A percentile compares a stretch with the other conserved stretches of the same genome.
phyloP scores from a whole-genome alignment of 2,113 vertebrate species.

The Ammodytes marinus region DNA sequence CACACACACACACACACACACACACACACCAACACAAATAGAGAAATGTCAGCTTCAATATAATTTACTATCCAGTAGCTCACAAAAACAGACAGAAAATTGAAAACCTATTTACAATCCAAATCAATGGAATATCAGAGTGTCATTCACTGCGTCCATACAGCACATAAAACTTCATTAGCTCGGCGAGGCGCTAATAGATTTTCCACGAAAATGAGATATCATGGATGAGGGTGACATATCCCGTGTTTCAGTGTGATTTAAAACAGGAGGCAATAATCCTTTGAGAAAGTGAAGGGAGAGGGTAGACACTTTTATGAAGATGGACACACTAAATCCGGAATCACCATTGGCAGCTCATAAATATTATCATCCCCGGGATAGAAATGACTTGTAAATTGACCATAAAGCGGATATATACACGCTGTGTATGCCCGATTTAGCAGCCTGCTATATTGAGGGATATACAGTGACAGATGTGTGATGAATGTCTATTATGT shows the following conservation, averaged over 20 bases:
- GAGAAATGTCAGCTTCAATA: constrained; percentile 77
- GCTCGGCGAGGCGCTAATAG: constrained; percentile 60
- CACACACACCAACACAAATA: not conserved
- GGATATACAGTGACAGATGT: constrained; percentile 74
- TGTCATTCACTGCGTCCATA: constrained; percentile 71
- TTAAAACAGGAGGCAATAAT: constrained; percentile 58
- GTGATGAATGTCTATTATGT: constrained; percentile 75
- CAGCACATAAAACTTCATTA: constrained; percentile 76
- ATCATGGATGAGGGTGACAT: constrained; percentile 54
- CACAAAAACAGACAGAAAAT: constrained; percentile 61
- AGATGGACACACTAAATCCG: constrained; percentile 77
- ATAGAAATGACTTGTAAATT: constrained; percentile 76
- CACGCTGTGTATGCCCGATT: constrained; percentile 65
- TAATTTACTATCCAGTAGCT: constrained; percentile 66
- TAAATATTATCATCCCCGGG: constrained; percentile 77
- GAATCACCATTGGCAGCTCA: constrained; percentile 68
- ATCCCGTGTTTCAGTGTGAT: constrained; percentile 50
- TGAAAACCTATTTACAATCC: constrained; percentile 79
- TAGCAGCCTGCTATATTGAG: constrained; percentile 55
- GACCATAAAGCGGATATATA: constrained; percentile 65
- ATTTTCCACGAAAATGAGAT: constrained; percentile 67
- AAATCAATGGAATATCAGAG: constrained; percentile 74
- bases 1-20: too few species aligned
- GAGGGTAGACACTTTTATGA: constrained; percentile 73
- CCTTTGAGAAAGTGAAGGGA: constrained; percentile 38